A percentile compares a stretch with the other conserved stretches of the same genome.
Evolutionary conservation across 2,113 vertebrate species (phyloP).

Genomic region (Ctenodactylus gundi): DNA sequence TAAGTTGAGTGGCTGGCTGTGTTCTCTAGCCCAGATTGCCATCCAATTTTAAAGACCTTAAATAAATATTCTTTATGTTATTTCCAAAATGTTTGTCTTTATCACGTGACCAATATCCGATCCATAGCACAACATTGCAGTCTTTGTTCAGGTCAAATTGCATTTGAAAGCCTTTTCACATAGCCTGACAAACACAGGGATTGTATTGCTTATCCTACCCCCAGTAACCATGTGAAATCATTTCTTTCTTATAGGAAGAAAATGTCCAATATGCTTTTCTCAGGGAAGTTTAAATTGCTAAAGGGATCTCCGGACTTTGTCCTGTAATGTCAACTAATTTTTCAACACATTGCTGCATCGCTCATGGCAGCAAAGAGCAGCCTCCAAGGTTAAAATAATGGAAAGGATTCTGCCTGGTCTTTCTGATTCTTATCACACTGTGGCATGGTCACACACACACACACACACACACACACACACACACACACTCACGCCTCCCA

Average conservation of each 20-base stretch:
- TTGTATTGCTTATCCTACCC: neutral
- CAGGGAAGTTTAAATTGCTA: neutral
- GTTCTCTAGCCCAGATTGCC: neutral
- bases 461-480: no score
- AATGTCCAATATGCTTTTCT: neutral
- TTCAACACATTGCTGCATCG: slow-evolving; percentile 35
- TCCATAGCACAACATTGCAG: neutral
- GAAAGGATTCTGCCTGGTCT: neutral
- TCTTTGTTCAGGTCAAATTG: neutral
- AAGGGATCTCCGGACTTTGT: neutral
- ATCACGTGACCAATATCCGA: neutral
- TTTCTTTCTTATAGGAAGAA: neutral
- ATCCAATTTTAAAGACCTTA: neutral
- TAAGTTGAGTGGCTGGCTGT: neutral
- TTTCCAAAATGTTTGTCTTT: neutral
- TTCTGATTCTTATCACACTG: neutral
- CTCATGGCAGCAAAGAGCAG: slow-evolving; percentile 3
- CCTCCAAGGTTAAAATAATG: slow-evolving; percentile 2
- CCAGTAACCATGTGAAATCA: neutral
- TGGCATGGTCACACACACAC: neutral
- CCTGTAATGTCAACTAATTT: slow-evolving; percentile 37
- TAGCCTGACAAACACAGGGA: neutral
- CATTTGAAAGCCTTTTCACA: neutral
- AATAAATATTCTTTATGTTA: neutral
- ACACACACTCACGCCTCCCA: no score